Conservation (phyloP, 2,888 invertebrate genomes). For the Paralinhomoeus sp. region DNA sequence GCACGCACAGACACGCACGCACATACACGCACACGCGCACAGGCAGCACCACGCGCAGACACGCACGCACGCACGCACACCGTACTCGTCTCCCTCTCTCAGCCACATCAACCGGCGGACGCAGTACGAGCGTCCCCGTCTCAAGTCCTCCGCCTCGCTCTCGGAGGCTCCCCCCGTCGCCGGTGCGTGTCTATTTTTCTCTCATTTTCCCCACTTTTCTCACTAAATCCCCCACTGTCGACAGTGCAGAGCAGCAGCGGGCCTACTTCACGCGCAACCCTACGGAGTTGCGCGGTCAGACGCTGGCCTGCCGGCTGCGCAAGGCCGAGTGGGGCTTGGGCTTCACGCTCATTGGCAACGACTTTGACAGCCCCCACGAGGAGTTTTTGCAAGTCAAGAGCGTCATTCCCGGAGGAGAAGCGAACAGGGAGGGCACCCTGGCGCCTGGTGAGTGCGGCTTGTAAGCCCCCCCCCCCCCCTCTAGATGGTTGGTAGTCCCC, state of each 20-base stretch:
- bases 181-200: too few relatives aligned
- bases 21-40: too few relatives aligned
- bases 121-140: slow-evolving; percentile 75
- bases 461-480: too few relatives aligned
- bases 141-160: too few relatives aligned
- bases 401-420: slow-evolving; percentile 71
- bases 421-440: slow-evolving; percentile 74
- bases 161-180: too few relatives aligned
- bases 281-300: slow-evolving; percentile 61
- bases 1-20: too few relatives aligned
- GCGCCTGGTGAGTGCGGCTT: slow-evolving; percentile 14
- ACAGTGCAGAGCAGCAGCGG: slow-evolving; percentile 17
- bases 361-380: slow-evolving; percentile 45
- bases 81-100: slow-evolving; percentile 76
- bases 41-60: slow-evolving; percentile 21
- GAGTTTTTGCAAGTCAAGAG: slow-evolving; percentile 80
- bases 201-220: too few relatives aligned
- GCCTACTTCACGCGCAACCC: slow-evolving; percentile 60
- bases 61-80: slow-evolving; percentile 85
- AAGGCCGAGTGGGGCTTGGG: slow-evolving; percentile 80
- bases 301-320: slow-evolving; percentile 58
- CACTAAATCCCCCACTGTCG: too few relatives aligned
- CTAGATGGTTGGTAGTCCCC: too few relatives aligned
- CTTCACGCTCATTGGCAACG: slow-evolving; percentile 85
- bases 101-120: slow-evolving; percentile 81